phyloP scores from a whole-genome alignment of 1,140 invertebrate species.

The Zaprionus tsacasi region DNA sequence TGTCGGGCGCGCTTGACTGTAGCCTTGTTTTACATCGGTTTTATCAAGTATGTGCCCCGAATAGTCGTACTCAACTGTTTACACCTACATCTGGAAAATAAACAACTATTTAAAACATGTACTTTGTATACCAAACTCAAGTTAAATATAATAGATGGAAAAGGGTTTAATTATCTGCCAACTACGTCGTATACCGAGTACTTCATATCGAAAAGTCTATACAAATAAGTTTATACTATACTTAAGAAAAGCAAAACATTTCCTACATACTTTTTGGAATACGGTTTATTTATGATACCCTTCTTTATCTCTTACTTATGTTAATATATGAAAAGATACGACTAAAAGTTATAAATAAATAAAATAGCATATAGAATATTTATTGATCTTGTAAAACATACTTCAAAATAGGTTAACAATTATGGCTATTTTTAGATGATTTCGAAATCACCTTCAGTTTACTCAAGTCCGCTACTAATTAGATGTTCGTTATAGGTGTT shows the following conservation, averaged over 20 bases:
- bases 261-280: background rate
- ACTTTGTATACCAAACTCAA: constrained; percentile 11
- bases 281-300: background rate
- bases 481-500: background rate
- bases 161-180: constrained; percentile 13
- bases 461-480: background rate
- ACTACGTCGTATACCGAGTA: constrained; percentile 2
- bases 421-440: too few species aligned
- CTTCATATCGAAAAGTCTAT: background rate
- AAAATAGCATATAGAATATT: too few species aligned
- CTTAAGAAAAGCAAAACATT: background rate
- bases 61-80: too few species aligned
- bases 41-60: too few species aligned
- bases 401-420: too few species aligned
- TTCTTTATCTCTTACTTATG: background rate
- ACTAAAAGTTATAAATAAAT: too few species aligned
- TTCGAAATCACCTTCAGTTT: background rate
- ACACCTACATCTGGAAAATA: constrained; percentile 13
- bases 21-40: too few species aligned
- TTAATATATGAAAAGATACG: too few species aligned
- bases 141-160: background rate
- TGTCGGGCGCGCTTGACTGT: too few species aligned
- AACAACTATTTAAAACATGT: background rate
- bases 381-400: too few species aligned
- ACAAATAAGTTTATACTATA: background rate